phyloP scores from a whole-genome alignment of 1,140 invertebrate species.

The Elysia chlorotica region DNA sequence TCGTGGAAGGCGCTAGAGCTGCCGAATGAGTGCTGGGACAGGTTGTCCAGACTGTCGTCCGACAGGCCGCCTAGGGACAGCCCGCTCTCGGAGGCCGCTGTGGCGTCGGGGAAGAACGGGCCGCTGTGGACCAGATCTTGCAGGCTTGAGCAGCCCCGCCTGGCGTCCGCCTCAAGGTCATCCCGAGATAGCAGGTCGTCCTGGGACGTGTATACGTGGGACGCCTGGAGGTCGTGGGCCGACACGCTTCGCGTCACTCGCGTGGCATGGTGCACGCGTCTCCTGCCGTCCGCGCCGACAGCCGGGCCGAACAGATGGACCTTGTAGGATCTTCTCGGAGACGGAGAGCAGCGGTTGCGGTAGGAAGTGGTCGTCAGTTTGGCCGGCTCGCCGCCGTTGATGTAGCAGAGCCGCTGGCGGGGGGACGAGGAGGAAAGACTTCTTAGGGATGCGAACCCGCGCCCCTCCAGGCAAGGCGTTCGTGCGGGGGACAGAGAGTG shows the following conservation, averaged over 20 bases:
- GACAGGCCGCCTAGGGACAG: constrained; percentile 13
- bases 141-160: constrained; percentile 4
- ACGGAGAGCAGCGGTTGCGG: neutral
- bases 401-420: neutral
- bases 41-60: constrained; percentile 7
- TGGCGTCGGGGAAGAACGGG: constrained; percentile 3
- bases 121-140: constrained; percentile 19
- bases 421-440: constrained; percentile 6
- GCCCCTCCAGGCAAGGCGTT: neutral
- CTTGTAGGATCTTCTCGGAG: neutral
- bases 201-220: constrained; percentile 16
- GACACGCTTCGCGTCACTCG: constrained; percentile 16
- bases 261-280: neutral
- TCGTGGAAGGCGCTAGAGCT: constrained; percentile 26
- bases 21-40: constrained; percentile 17
- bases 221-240: constrained; percentile 1
- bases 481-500: constrained; percentile 11
- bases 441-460: neutral
- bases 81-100: constrained; percentile 26
- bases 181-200: neutral
- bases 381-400: neutral
- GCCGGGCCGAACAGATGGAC: constrained; percentile 3
- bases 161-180: neutral
- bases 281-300: too few species aligned
- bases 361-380: neutral